Percentiles rank a stretch among this genome's conserved stretches.
Conservation (phyloP, 2,797 vertebrate species). For the Australoheros facetus region DNA sequence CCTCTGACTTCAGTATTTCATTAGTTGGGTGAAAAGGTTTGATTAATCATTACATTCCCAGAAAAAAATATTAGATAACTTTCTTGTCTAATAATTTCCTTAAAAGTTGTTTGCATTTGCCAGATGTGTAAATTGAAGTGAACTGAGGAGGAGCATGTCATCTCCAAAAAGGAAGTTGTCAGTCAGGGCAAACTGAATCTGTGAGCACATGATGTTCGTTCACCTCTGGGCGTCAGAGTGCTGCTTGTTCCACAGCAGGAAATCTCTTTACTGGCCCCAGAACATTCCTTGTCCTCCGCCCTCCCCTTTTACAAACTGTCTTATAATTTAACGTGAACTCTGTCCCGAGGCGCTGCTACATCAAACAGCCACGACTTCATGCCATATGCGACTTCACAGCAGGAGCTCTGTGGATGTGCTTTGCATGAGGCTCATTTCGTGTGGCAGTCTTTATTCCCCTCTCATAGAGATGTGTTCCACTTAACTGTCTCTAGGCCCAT, state of each 20-base stretch:
- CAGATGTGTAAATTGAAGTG: conserved; percentile 21
- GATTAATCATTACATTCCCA: neutral
- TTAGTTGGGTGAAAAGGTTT: neutral
- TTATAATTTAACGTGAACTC: conserved; percentile 77
- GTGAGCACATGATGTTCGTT: conserved; percentile 55
- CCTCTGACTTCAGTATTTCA: neutral
- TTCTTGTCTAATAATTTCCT: neutral
- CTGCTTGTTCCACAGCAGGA: conserved; percentile 70
- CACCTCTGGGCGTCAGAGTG: conserved; percentile 50
- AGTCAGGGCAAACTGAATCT: conserved; percentile 65
- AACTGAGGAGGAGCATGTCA: conserved; percentile 34
- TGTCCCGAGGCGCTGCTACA: conserved; percentile 72
- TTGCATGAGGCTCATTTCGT: conserved; percentile 53
- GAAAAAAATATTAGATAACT: neutral
- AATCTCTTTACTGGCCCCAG: conserved; percentile 66
- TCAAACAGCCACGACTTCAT: conserved; percentile 66
- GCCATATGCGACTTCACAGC: conserved; percentile 61
- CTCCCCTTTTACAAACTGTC: conserved; percentile 70
- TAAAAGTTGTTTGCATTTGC: neutral
- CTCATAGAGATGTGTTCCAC: conserved; percentile 33
- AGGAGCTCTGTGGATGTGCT: conserved; percentile 42
- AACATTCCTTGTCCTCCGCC: conserved; percentile 50
- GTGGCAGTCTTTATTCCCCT: conserved; percentile 36
- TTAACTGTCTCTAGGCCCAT: conserved; percentile 15
- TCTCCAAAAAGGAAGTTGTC: conserved; percentile 38